These are phyloP conservation scores for Pandemis corylana DNA, from an alignment of 2,888 invertebrate species.

Conservation along the genomic window DNA sequence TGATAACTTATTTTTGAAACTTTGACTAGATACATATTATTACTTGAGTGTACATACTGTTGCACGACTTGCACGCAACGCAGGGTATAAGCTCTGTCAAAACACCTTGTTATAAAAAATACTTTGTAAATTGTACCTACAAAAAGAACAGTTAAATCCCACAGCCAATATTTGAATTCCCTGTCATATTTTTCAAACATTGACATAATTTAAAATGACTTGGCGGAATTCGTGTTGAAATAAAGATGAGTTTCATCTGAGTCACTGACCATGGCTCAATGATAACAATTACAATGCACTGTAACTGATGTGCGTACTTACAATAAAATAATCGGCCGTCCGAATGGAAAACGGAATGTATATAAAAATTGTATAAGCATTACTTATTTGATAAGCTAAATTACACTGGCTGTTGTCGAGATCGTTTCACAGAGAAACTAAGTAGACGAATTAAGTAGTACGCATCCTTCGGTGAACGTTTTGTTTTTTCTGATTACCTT, in stretches of 20 bases:
- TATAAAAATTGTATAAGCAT: too few relatives aligned
- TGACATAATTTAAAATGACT: conserved; percentile 16
- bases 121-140: not conserved
- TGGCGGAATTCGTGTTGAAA: conserved; percentile 4
- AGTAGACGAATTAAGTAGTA: not conserved
- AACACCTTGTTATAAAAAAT: too few relatives aligned
- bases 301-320: not conserved
- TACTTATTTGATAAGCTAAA: not conserved
- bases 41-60: too few relatives aligned
- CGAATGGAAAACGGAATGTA: too few relatives aligned
- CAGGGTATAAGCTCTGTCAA: too few relatives aligned
- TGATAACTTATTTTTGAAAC: too few relatives aligned
- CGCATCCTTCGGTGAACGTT: not conserved
- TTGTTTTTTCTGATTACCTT: conserved; percentile 63
- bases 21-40: too few relatives aligned
- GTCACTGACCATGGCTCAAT: not conserved
- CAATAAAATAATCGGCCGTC: too few relatives aligned
- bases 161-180: not conserved
- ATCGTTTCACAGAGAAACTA: not conserved
- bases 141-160: not conserved
- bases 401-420: not conserved
- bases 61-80: too few relatives aligned
- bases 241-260: not conserved
- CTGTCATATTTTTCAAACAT: not conserved
- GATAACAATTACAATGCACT: not conserved